Percentiles rank a stretch among this genome's conserved stretches.
phyloP scores from a whole-genome alignment of 2,113 vertebrate genomes.

The Peromyscus polionotus region DNA sequence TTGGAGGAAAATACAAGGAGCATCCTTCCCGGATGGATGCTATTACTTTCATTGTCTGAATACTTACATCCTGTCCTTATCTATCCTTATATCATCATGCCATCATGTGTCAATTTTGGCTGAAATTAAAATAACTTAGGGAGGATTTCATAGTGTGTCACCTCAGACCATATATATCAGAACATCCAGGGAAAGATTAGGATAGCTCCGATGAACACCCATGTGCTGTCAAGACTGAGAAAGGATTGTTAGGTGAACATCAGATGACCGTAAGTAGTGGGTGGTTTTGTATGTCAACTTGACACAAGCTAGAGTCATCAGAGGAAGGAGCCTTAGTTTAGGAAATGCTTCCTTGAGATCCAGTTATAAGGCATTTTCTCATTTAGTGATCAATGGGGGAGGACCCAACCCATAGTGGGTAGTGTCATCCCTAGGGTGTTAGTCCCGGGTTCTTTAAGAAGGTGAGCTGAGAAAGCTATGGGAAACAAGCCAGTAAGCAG shows the following conservation, averaged over 20 bases:
- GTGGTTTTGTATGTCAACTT: background rate
- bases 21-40: background rate
- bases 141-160: background rate
- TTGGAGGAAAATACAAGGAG: background rate
- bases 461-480: too few relatives aligned
- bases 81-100: background rate
- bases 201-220: background rate
- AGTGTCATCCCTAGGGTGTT: too few relatives aligned
- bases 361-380: background rate
- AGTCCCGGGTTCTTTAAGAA: too few relatives aligned
- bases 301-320: background rate
- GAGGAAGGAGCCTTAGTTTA: background rate
- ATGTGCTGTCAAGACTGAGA: background rate
- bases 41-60: background rate
- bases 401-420: too few relatives aligned
- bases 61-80: background rate
- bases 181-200: background rate
- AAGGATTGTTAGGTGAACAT: background rate
- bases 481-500: too few relatives aligned
- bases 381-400: too few relatives aligned
- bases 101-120: background rate
- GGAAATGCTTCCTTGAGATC: background rate
- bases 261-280: background rate
- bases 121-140: constrained; percentile 8
- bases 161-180: background rate